Conservation (phyloP, 1,140 invertebrate genomes). For the Heliconius himera region DNA sequence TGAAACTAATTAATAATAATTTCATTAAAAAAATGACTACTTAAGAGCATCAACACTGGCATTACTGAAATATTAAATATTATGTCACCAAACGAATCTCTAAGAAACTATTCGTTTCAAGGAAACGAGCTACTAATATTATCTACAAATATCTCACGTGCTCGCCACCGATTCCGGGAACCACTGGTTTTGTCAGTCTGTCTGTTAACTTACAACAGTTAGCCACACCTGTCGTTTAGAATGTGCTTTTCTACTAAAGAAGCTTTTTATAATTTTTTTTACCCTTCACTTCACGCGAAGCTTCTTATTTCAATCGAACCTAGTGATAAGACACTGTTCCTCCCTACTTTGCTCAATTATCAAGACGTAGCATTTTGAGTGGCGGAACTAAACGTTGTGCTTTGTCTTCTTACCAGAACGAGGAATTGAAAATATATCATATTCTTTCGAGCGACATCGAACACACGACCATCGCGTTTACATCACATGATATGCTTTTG, state of each 20-base stretch:
- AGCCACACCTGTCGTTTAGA: slow-evolving; percentile 6
- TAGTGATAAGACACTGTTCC: too few relatives aligned
- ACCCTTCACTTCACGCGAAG: too few relatives aligned
- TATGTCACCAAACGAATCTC: slow-evolving; percentile 1
- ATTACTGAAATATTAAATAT: slow-evolving; percentile 5
- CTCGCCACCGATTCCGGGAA: slow-evolving; percentile 1
- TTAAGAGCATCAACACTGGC: not conserved
- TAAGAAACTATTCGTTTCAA: not conserved
- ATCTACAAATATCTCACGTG: slow-evolving; percentile 14
- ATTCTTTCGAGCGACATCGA: too few relatives aligned
- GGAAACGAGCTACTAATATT: not conserved
- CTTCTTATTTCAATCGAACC: too few relatives aligned
- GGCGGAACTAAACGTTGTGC: too few relatives aligned
- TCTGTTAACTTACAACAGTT: slow-evolving; percentile 6
- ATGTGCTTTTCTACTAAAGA: not conserved
- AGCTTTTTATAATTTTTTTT: not conserved
- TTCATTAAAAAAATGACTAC: not conserved
- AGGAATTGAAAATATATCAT: too few relatives aligned
- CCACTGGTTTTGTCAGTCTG: not conserved
- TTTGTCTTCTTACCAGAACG: too few relatives aligned
- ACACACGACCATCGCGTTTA: too few relatives aligned
- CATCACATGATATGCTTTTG: too few relatives aligned
- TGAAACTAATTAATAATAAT: too few relatives aligned
- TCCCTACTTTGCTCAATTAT: too few relatives aligned
- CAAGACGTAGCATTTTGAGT: too few relatives aligned